Base-by-base conservation (phyloP, 1,140 invertebrate species). In the Periplaneta americana region DNA sequence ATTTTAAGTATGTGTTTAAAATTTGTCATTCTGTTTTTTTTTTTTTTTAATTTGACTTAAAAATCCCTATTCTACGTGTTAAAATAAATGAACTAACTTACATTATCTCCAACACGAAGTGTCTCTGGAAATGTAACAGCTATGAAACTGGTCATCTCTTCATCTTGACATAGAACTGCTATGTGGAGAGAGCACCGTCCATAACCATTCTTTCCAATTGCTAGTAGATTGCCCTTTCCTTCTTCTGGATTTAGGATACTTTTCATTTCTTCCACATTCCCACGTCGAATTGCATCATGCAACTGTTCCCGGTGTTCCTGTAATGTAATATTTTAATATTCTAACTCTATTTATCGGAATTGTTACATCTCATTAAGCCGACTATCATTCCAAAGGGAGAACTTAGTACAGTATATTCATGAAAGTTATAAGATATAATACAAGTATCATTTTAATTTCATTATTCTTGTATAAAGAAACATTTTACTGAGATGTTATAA, bases 71-170 rank as follows among this genome's bases (percentile, higher is more conserved):
- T n/a, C n/a, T n/a, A n/a, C n/a, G n/a, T n/a, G n/a, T n/a, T n/a
- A n/a, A n/a, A n/a, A n/a, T n/a, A n/a, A n/a, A n/a, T n/a, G n/a
- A n/a, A n/a, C n/a, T n/a, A n/a, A 89, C 93, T 93, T 88, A 97
- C 96, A 88, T 97, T 97, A 87, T 98, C 96, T 0, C 95, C 94
- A 75, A 95, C 90, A 75, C 91, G 89, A 17, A 97, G 85, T 0
- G 94, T 91, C 82, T 94, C 92, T 0, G 95, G 93, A 86, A 93
- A 96, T 9, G 89, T 91, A 82, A 91, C 91, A 0, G 93, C 94
- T 57, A 98, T 88, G 83, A 92, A 92, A 78, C 93, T 90, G 5
- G 96, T 95, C 35, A 97, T 92, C 57, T 95, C 92, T 82, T 94
- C 93, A 80, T 95, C 91, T 85, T 97, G 94, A 37, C 92, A 92